These are phyloP conservation scores for Cheilosia soror DNA, from an alignment of 2,888 invertebrate genomes.

Conservation along the genomic window DNA sequence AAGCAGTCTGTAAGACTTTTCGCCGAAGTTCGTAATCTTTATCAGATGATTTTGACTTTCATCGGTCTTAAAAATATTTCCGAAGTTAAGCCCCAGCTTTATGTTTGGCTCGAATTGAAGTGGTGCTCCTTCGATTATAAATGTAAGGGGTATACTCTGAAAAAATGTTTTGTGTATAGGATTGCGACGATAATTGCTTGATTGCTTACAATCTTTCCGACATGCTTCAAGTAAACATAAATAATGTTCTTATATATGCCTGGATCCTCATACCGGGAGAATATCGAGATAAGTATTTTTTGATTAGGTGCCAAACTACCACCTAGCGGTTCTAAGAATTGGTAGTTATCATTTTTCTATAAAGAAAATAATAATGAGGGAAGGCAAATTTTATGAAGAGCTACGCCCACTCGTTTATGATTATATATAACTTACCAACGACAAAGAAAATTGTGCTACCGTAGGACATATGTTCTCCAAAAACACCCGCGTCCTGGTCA, in stretches of 20 bases:
- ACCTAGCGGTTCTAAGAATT: constrained; percentile 78
- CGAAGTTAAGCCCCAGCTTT: constrained; percentile 77
- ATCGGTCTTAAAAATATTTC: constrained; percentile 77
- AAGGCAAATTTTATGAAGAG: neutral
- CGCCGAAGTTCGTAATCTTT: constrained; percentile 79
- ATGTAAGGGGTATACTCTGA: constrained; percentile 79
- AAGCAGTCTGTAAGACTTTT: constrained; percentile 78
- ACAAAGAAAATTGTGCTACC: constrained; percentile 78
- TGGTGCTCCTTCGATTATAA: constrained; percentile 79
- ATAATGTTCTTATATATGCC: constrained; percentile 79
- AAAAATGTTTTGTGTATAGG: neutral
- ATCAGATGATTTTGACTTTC: constrained; percentile 76
- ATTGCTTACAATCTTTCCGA: constrained; percentile 75
- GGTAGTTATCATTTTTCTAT: constrained; percentile 76
- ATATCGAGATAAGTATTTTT: constrained; percentile 78
- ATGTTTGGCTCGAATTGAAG: constrained; percentile 79
- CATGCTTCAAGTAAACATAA: constrained; percentile 77
- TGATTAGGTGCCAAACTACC: constrained; percentile 79
- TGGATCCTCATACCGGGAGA: constrained; percentile 78
- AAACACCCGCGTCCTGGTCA: constrained; percentile 76
- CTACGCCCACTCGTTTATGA: too few relatives aligned
- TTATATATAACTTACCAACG: constrained; percentile 77
- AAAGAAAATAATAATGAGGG: constrained; percentile 13
- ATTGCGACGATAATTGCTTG: neutral
- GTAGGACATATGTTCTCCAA: constrained; percentile 80